phyloP scores from a whole-genome alignment of 2,797 vertebrate genomes.

The Phrynocephalus forsythii region DNA sequence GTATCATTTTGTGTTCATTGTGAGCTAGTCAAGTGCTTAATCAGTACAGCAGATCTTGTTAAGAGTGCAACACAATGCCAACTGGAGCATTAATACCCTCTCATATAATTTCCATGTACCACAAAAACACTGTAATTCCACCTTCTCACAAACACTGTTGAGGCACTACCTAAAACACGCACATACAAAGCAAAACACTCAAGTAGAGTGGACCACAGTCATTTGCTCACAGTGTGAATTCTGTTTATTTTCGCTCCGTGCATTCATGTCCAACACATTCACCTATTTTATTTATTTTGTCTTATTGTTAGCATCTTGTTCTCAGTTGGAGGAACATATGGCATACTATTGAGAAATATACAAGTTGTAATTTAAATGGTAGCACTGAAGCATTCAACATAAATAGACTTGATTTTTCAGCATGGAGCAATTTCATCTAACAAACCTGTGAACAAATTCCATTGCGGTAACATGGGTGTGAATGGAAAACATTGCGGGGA shows the following conservation, averaged over 20 bases:
- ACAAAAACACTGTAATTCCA: conserved; percentile 25
- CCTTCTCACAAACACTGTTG: conserved; percentile 45
- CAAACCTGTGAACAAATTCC: conserved; percentile 50
- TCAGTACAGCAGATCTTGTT: conserved; percentile 19
- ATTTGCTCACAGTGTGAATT: conserved; percentile 47
- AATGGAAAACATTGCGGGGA: conserved; percentile 30
- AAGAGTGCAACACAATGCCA: conserved; percentile 33
- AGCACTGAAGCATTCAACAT: conserved; percentile 7
- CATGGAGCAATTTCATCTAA: conserved; percentile 39
- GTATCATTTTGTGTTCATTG: conserved; percentile 28
- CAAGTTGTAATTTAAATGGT: conserved; percentile 39
- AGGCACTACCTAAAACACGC: background rate
- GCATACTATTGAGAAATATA: conserved; percentile 33
- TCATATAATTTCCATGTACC: conserved; percentile 40
- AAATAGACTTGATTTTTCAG: conserved; percentile 41
- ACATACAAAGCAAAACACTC: conserved; percentile 8
- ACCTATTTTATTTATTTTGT: conserved; percentile 30
- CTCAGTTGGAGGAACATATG: conserved; percentile 46
- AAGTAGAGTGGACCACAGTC: conserved; percentile 16
- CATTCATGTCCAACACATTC: conserved; percentile 34
- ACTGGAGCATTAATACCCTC: conserved; percentile 35
- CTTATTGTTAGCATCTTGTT: conserved; percentile 31
- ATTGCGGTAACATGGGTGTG: conserved; percentile 12
- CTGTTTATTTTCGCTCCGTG: conserved; percentile 37
- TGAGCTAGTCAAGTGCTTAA: conserved; percentile 38